Evolutionary conservation across 2,113 vertebrate species (phyloP).

Genomic region (Felis chaus): DNA sequence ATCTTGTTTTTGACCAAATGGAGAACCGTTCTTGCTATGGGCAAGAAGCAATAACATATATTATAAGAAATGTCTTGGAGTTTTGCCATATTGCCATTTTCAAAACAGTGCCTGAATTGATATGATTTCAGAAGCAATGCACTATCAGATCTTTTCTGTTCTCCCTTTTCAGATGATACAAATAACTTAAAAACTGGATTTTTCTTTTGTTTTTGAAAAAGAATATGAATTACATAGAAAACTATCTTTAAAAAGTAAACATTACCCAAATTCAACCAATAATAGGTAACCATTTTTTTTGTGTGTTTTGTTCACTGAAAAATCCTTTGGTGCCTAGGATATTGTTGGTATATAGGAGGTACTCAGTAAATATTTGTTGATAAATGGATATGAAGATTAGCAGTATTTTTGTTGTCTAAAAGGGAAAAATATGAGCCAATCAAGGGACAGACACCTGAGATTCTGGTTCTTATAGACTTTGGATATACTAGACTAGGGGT

Average conservation of each 20-base stretch:
- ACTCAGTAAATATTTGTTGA: background rate
- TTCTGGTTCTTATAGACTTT: background rate
- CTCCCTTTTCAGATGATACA: background rate
- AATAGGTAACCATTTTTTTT: background rate
- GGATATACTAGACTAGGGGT: background rate
- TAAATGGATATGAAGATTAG: background rate
- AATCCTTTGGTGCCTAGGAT: background rate
- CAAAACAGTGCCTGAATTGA: background rate
- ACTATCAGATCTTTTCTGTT: background rate
- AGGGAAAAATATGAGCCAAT: background rate
- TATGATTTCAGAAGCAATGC: conserved; percentile 11
- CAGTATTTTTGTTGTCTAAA: background rate
- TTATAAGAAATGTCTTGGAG: background rate
- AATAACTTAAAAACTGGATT: background rate
- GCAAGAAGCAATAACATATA: conserved; percentile 3
- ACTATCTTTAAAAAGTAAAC: background rate
- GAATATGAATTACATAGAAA: background rate
- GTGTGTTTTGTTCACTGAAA: background rate
- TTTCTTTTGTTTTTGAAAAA: background rate
- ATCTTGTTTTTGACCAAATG: background rate
- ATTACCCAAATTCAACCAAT: background rate
- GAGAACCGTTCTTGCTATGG: conserved; percentile 5
- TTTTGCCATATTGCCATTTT: background rate
- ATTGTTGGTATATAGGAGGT: background rate
- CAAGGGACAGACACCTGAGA: background rate